A percentile compares a stretch with the other conserved stretches of the same genome.
phyloP scores from a whole-genome alignment of 2,888 invertebrate species.

The Ischnus inquisitorius region DNA sequence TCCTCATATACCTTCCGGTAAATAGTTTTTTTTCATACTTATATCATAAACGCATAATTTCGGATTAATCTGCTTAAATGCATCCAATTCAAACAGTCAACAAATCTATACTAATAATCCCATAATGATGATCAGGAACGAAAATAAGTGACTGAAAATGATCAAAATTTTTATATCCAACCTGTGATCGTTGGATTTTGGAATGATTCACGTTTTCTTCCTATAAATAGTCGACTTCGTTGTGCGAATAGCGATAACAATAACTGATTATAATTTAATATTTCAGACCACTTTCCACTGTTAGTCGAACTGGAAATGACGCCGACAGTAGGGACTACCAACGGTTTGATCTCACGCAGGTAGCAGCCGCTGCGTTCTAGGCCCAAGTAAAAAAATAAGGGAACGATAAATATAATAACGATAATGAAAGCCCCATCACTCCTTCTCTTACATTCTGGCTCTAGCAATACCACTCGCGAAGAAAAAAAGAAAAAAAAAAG shows the following conservation, averaged over 20 bases:
- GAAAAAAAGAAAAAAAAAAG: constrained; percentile 28
- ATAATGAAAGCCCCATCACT: constrained; percentile 76
- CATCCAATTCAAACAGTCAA: background rate
- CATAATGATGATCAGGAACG: background rate
- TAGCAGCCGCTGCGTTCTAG: constrained; percentile 88
- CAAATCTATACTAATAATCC: background rate
- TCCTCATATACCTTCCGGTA: constrained; percentile 97
- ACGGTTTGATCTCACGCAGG: constrained; percentile 94
- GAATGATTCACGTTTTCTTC: no score
- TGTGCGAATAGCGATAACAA: constrained; percentile 10
- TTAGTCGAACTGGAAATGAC: constrained; percentile 96
- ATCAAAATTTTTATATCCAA: no score
- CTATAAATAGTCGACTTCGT: no score
- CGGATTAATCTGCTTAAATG: constrained; percentile 8
- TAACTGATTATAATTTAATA: constrained; percentile 63
- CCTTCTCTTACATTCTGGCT: constrained; percentile 83
- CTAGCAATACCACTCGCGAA: constrained; percentile 81
- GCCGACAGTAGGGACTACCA: constrained; percentile 91
- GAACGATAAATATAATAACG: constrained; percentile 71
- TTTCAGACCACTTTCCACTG: constrained; percentile 95
- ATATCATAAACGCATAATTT: background rate
- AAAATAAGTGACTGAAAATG: background rate
- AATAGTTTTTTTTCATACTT: constrained; percentile 62
- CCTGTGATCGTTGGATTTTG: no score
- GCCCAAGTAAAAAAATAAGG: constrained; percentile 80